Conservation (phyloP, 2,888 invertebrate species). For the Hedychridium roseum region DNA sequence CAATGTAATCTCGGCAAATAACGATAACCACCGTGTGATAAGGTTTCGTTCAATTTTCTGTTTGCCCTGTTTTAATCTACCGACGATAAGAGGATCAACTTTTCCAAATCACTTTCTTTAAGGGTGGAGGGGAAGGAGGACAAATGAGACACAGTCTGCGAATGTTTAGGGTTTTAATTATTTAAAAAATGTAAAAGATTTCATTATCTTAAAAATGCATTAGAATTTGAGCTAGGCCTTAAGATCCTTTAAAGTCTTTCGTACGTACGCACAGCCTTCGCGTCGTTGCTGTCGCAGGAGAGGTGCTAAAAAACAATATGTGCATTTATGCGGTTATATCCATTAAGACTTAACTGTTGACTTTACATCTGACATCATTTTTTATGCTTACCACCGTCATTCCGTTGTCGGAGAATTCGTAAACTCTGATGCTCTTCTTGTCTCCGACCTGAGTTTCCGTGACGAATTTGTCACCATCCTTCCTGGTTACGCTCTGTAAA, state of each 20-base stretch:
- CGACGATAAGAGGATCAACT: too few species aligned
- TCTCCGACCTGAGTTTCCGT: constrained; percentile 49
- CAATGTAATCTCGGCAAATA: too few species aligned
- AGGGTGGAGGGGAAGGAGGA: too few species aligned
- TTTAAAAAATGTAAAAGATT: constrained; percentile 15
- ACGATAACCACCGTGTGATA: too few species aligned
- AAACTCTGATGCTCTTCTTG: constrained; percentile 48
- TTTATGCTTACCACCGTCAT: constrained; percentile 57
- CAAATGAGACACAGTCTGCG: too few species aligned
- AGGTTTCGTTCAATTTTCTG: too few species aligned
- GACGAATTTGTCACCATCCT: constrained; percentile 48
- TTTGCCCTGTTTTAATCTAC: too few species aligned
- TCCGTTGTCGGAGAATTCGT: constrained; percentile 55
- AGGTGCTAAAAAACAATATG: constrained; percentile 49
- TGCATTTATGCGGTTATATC: too few species aligned
- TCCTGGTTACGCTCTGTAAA: constrained; percentile 52
- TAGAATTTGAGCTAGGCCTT: constrained; percentile 30
- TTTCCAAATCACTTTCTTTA: too few species aligned
- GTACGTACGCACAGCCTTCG: constrained; percentile 50
- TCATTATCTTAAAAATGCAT: constrained; percentile 7
- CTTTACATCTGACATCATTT: too few species aligned
- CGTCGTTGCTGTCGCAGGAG: constrained; percentile 40
- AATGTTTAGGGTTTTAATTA: too few species aligned
- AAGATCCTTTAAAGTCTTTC: constrained; percentile 46
- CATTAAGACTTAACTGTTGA: too few species aligned